Evolutionary conservation across 2,888 invertebrate species (phyloP), one percentile per base, ranked within the genome.

Genomic region (Meganola albula): DNA sequence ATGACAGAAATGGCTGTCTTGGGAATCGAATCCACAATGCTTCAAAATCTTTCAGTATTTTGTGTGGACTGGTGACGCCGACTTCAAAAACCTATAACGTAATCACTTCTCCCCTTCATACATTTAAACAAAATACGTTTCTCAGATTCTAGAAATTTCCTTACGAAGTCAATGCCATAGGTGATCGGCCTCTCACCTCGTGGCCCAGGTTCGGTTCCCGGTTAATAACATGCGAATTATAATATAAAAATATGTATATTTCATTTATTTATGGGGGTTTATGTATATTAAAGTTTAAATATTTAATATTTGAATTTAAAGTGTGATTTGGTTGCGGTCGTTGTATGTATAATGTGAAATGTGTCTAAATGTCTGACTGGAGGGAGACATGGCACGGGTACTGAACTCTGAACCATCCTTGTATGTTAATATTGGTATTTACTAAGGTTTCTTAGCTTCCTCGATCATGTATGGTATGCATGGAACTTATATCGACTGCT

Each of bases 131-230:
- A 16, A 16, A 16, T 6, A n/a, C 16, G 16, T 16, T 16, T 6
- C 4, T 4, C 6, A 16, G 16, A 5, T 30, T 37, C 28, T 24
- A 42, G 27, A 35, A 41, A 40, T 47, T 37, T 27, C 27, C 40
- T 38, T 37, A 31, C 4, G 29, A 27, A 51, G 57, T 53, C 54
- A 65, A 58, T 53, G 63, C 47, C 66, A 48, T 43, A 42, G 66
- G 66, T 62, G 57, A 61, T 42, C 49, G 61, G 31, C 61, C 64
- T 50, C 49, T 42, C 46, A 41, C 47, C 51, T 42, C 50, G 38
- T 48, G 46, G 44, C 37, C 40, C 39, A 48, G 53, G 63, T 69
- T 66, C 56, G 58, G 48, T 27, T 53, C 55, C 51, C 54, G 59
- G 58, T 58, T 62, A 62, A 63, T 53, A 27, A 36, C 29, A 38